phyloP scores from a whole-genome alignment of 2,113 vertebrate genomes.

The Crotophaga sulcirostris region DNA sequence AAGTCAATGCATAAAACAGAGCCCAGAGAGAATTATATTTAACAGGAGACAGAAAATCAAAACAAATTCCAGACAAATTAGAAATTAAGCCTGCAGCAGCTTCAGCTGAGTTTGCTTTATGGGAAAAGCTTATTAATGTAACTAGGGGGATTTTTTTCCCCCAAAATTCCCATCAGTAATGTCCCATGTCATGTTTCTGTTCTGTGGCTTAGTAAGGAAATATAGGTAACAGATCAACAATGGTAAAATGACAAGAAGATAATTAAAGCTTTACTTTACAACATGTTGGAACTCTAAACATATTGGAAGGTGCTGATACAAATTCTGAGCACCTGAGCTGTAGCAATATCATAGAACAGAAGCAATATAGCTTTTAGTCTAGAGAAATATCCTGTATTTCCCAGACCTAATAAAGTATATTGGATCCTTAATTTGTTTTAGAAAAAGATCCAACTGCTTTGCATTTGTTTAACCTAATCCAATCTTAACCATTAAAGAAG shows the following conservation, averaged over 20 bases:
- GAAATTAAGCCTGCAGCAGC: constrained; percentile 30
- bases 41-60: constrained; percentile 60
- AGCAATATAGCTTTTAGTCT: neutral
- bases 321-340: neutral
- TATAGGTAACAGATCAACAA: neutral
- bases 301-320: constrained; percentile 7
- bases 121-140: constrained; percentile 28
- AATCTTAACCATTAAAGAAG: neutral
- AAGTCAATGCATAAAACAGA: constrained; percentile 41
- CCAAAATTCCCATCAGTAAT: neutral
- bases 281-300: constrained; percentile 4
- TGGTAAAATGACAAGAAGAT: neutral
- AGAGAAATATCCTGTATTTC: constrained; percentile 11
- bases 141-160: neutral
- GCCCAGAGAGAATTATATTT: constrained; percentile 17
- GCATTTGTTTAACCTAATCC: constrained; percentile 25
- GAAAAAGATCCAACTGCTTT: constrained; percentile 16
- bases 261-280: constrained; percentile 30
- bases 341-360: neutral
- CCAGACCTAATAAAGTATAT: constrained; percentile 35
- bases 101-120: neutral
- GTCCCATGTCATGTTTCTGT: neutral
- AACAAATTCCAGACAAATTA: constrained; percentile 35
- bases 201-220: neutral
- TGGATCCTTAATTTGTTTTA: constrained; percentile 29